Base-by-base conservation (phyloP, 1,140 invertebrate genomes). In the Zaprionus taronus region DNA sequence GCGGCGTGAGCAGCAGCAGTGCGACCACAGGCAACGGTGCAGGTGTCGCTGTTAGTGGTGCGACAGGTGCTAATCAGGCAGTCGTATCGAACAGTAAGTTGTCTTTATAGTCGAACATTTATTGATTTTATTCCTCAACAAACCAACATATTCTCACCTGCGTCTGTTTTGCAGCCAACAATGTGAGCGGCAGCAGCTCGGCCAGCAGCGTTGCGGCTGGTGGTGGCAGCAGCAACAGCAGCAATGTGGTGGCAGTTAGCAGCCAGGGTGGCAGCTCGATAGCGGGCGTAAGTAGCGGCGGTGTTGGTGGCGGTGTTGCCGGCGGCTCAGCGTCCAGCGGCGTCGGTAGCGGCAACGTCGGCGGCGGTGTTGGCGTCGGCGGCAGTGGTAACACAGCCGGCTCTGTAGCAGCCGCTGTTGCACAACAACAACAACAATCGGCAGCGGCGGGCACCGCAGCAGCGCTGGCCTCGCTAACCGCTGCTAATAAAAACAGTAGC, bases 1-100 rank as follows among this genome's bases (percentile, higher is more conserved):
- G 94, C 60, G 93, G 93, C 38, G 95, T 95, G 34, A 94, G 94
- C 68, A 94, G 91, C 77, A 94, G 76, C 76, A 91, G 86, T 53
- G 91, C 81, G 4, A 82, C 84, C 80, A 84, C 91, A 63, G 93
- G 93, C 53, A 92, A 92, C 57, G 84, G 85, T 74, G 73, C 90
- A 28, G 70, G 77, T n/a, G 85, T 79, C 41, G 41, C 61, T 4
- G 85, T 77, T 1, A 80, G 79, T 63, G 86, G 81, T 7, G 69
- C 65, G 51, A 34, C 81, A 61, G 81, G 81, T 72, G 82, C 86
- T 77, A 90, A 90, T 56, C 81, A 91, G 34, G 68, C 94, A 3
- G 95, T 94, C 24, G 94, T 93, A 34, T 93, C 94, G 24, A 93
- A 93, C 57, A 94, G 93, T 78, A 93, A 94, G 80, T 90, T 5